Evolutionary conservation across 1,140 invertebrate genomes (phyloP).

Genomic region (Stenopsyche tienmushanensis): DNA sequence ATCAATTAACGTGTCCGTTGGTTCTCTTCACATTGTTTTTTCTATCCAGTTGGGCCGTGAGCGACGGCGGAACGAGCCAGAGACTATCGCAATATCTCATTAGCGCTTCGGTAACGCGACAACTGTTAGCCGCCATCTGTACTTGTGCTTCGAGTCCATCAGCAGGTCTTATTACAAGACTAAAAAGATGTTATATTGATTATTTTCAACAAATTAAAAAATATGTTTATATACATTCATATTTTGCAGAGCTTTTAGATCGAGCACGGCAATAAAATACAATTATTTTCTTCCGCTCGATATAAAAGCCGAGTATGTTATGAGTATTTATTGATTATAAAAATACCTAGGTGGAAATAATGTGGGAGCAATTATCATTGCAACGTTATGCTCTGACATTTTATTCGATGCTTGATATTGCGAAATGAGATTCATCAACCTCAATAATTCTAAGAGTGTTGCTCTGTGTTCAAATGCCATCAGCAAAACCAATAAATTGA

Average conservation of each 20-base stretch:
- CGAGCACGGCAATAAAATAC: no score
- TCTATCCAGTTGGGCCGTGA: slow-evolving; percentile 40
- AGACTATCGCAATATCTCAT: slow-evolving; percentile 71
- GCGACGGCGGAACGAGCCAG: slow-evolving; percentile 73
- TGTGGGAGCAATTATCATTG: slow-evolving; percentile 91
- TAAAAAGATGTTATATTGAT: slow-evolving; percentile 46
- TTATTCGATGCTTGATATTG: slow-evolving; percentile 74
- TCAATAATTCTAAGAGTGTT: slow-evolving; percentile 74
- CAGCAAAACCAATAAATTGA: slow-evolving; percentile 81
- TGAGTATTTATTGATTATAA: not conserved
- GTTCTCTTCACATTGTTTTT: slow-evolving; percentile 32
- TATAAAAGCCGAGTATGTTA: no score
- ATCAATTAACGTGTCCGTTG: slow-evolving; percentile 24
- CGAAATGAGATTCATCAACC: slow-evolving; percentile 73
- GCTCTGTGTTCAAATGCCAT: slow-evolving; percentile 80
- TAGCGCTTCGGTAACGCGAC: slow-evolving; percentile 75
- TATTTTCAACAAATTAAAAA: slow-evolving; percentile 2
- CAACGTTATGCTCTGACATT: slow-evolving; percentile 88
- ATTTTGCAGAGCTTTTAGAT: no score
- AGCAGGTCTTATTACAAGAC: slow-evolving; percentile 55
- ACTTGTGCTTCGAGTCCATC: slow-evolving; percentile 70
- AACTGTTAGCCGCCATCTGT: slow-evolving; percentile 79
- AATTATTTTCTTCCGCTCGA: no score
- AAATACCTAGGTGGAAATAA: slow-evolving; percentile 77
- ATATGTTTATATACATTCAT: not conserved